Percentiles rank a stretch among this genome's conserved stretches.
phyloP scores from a whole-genome alignment of 2,888 invertebrate species.

The Patella depressa region DNA sequence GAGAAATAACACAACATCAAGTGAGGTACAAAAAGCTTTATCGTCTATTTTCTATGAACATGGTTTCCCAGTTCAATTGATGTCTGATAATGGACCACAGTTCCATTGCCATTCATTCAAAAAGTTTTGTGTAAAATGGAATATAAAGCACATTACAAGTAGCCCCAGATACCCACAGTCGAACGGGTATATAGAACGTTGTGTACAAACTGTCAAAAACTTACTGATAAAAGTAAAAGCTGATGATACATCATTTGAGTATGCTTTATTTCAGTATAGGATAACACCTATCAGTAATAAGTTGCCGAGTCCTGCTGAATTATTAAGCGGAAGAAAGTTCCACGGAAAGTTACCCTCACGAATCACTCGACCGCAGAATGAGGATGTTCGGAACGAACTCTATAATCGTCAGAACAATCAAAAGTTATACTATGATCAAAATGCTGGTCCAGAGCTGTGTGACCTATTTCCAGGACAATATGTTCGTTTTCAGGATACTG shows the following conservation, averaged over 20 bases:
- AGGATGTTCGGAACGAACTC: neutral
- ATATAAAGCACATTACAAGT: neutral
- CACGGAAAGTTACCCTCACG: neutral
- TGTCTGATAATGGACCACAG: conserved; percentile 1
- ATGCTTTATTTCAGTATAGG: neutral
- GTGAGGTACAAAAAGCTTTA: neutral
- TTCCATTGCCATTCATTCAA: neutral
- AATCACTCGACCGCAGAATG: neutral
- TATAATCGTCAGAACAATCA: neutral
- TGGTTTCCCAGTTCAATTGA: neutral
- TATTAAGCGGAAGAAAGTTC: neutral
- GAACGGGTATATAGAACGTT: neutral
- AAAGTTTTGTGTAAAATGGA: neutral
- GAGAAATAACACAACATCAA: neutral
- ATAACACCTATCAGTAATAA: neutral
- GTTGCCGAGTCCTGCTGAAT: neutral
- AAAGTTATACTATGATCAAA: neutral
- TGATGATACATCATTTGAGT: neutral
- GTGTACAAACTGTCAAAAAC: neutral
- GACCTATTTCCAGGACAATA: neutral
- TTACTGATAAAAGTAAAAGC: neutral
- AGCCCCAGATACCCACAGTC: neutral
- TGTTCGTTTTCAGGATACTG: neutral
- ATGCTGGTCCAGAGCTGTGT: neutral
- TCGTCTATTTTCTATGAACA: neutral